phyloP scores from a whole-genome alignment of 2,113 vertebrate species.

The Grammomys surdaster region DNA sequence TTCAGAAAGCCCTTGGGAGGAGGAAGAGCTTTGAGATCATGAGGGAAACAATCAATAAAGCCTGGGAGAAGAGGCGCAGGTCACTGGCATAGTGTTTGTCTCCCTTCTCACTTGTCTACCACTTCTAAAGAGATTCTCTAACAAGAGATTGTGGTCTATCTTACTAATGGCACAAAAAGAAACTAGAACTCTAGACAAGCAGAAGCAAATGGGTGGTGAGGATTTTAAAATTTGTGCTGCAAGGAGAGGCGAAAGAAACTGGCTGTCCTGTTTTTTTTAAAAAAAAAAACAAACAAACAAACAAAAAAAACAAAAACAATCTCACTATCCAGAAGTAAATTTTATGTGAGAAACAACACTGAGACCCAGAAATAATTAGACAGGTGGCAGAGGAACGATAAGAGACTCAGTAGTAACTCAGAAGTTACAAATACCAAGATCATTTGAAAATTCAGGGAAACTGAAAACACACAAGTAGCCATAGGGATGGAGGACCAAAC shows the following conservation, averaged over 20 bases:
- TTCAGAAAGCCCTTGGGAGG: background rate
- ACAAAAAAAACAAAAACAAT: background rate
- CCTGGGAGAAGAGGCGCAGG: background rate
- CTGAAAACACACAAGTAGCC: constrained; percentile 87
- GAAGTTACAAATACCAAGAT: constrained; percentile 86
- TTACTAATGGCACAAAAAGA: background rate
- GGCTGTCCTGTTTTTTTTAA: no score
- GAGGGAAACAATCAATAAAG: background rate
- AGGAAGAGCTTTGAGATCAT: background rate
- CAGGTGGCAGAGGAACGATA: constrained; percentile 69
- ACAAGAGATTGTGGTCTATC: background rate
- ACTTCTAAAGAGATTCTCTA: background rate
- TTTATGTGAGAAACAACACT: constrained; percentile 43
- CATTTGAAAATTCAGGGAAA: constrained; percentile 86
- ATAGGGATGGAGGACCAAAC: constrained; percentile 82
- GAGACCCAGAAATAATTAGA: constrained; percentile 71
- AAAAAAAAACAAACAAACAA: background rate
- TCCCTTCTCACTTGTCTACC: background rate
- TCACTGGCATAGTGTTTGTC: no score
- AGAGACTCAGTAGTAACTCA: constrained; percentile 84
- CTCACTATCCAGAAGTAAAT: constrained; percentile 51
- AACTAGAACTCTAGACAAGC: constrained; percentile 16
- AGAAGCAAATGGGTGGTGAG: background rate
- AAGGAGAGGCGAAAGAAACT: background rate
- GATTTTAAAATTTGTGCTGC: constrained; percentile 19